Conservation (phyloP, 1,140 invertebrate species). For the Homarus americanus region DNA sequence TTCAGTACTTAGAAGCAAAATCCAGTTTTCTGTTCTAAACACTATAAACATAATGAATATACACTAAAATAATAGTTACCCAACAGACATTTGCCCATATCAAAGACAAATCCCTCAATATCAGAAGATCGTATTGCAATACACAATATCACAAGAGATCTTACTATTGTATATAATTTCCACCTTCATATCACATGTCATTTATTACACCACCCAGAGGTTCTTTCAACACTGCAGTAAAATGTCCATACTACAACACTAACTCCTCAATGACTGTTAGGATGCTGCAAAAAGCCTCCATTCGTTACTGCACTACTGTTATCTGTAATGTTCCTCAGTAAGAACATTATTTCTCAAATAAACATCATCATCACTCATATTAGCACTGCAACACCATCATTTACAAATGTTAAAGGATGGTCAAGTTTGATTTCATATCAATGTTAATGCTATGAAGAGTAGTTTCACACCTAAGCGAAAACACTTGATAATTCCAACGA, state of each 20-base stretch:
- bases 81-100: neutral
- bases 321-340: too few relatives aligned
- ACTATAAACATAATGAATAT: neutral
- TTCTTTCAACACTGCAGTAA: neutral
- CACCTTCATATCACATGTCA: conserved; percentile 12
- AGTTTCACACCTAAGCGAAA: too few relatives aligned
- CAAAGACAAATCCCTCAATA: neutral
- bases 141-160: neutral
- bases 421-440: too few relatives aligned
- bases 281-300: neutral
- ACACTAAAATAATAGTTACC: neutral
- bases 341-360: too few relatives aligned
- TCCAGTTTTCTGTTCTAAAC: neutral
- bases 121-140: conserved; percentile 5
- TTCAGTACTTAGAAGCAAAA: neutral
- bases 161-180: neutral
- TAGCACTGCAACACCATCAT: too few relatives aligned
- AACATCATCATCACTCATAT: too few relatives aligned
- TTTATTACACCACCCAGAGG: conserved; percentile 12
- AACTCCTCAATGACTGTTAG: neutral
- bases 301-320: too few relatives aligned
- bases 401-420: too few relatives aligned
- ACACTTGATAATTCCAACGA: too few relatives aligned
- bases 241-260: neutral
- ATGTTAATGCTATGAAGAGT: too few relatives aligned